Evolutionary conservation across 1,140 invertebrate species (phyloP).

Genomic region (Limonius californicus): DNA sequence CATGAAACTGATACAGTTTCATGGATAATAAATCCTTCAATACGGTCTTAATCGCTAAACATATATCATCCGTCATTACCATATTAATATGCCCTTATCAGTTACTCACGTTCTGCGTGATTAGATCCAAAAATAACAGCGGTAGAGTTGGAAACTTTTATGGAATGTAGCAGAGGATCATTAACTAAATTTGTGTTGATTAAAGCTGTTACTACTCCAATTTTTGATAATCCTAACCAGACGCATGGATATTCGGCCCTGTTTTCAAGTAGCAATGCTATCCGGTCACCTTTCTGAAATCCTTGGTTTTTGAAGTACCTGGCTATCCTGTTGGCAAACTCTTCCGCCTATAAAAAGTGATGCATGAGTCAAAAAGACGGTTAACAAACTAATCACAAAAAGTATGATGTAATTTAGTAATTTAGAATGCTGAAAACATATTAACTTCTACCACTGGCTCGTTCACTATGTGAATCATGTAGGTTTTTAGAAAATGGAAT

Average conservation of each 20-base stretch:
- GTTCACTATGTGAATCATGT: too few species aligned
- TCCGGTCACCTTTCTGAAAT: slow-evolving; percentile 68
- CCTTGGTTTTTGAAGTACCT: slow-evolving; percentile 67
- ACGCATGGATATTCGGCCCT: slow-evolving; percentile 76
- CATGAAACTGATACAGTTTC: slow-evolving; percentile 15
- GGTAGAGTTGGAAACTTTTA: slow-evolving; percentile 68
- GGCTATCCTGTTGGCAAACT: slow-evolving; percentile 72
- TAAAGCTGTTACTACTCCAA: slow-evolving; percentile 79
- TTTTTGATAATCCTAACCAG: slow-evolving; percentile 86
- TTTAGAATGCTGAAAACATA: too few species aligned
- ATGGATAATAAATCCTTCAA: neutral
- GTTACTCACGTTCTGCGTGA: slow-evolving; percentile 55
- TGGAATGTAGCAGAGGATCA: slow-evolving; percentile 74
- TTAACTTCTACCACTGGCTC: too few species aligned
- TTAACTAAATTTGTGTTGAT: slow-evolving; percentile 83
- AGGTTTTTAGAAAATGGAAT: too few species aligned
- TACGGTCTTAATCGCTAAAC: neutral
- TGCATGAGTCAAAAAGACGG: too few species aligned
- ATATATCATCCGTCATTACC: neutral
- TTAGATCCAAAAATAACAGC: slow-evolving; percentile 73
- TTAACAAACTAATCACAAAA: too few species aligned
- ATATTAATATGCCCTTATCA: neutral
- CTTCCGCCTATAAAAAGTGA: slow-evolving; percentile 62
- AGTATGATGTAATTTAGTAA: too few species aligned
- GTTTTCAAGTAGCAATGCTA: slow-evolving; percentile 83